These are phyloP conservation scores for Drosophila prolongata DNA, from an alignment of 2,888 invertebrate species.

Conservation along the genomic window DNA sequence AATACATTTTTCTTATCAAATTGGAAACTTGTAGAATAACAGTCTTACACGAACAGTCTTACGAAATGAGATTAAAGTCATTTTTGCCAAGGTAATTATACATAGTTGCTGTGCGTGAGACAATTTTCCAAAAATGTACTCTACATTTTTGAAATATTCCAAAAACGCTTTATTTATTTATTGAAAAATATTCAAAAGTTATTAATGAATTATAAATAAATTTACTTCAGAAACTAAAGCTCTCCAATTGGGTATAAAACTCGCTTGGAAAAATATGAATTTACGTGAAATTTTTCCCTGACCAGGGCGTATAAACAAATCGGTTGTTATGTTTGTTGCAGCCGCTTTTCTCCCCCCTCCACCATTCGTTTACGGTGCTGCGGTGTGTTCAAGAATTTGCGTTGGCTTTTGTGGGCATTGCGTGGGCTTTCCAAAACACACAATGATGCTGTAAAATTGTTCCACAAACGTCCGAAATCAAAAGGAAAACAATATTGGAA, in stretches of 20 bases:
- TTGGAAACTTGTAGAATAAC: not conserved
- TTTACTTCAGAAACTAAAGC: constrained; percentile 15
- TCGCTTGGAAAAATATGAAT: constrained; percentile 22
- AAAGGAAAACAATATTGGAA: not conserved
- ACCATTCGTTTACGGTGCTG: not conserved
- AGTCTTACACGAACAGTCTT: no score
- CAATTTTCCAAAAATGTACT: constrained; percentile 4
- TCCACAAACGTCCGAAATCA: constrained; percentile 24
- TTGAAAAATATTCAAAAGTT: constrained; percentile 1
- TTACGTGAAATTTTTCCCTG: constrained; percentile 31
- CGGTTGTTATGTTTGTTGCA: constrained; percentile 27
- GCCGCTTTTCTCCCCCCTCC: not conserved
- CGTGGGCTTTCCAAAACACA: constrained; percentile 57
- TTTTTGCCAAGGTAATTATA: not conserved
- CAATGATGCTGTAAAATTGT: constrained; percentile 39
- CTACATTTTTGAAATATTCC: constrained; percentile 2
- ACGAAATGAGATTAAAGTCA: not conserved
- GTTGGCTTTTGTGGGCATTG: constrained; percentile 52
- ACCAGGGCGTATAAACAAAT: constrained; percentile 34
- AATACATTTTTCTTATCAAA: constrained; percentile 21
- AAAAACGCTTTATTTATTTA: constrained; percentile 7
- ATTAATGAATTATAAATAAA: constrained; percentile 18
- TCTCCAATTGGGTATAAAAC: constrained; percentile 16
- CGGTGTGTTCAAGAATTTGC: constrained; percentile 56
- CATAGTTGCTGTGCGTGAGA: not conserved